A percentile compares a stretch with the other conserved stretches of the same genome.
Evolutionary conservation across 1,140 invertebrate species (phyloP).

Genomic region (Cyclargus thomasi): DNA sequence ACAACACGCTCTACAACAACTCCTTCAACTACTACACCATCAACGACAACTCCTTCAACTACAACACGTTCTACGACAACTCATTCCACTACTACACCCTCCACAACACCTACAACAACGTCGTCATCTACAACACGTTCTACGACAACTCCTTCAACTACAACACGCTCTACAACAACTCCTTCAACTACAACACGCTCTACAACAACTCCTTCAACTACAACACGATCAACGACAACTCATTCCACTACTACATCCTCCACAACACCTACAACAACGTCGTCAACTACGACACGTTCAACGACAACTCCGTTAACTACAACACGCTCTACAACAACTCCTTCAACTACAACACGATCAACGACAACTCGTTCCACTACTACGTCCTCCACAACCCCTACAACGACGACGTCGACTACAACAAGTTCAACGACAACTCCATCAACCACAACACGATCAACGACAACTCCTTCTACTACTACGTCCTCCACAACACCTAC

Average conservation of each 20-base stretch:
- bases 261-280: neutral
- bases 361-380: neutral
- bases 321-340: neutral
- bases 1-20: neutral
- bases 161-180: neutral
- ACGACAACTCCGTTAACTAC: neutral
- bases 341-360: neutral
- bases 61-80: neutral
- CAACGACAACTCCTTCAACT: neutral
- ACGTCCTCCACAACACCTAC: neutral
- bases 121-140: constrained; percentile 8
- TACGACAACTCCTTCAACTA: neutral
- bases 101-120: neutral
- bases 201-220: constrained; percentile 4
- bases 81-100: neutral
- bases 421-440: neutral
- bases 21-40: neutral
- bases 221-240: neutral
- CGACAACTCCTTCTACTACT: neutral
- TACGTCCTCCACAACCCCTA: neutral
- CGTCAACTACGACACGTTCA: neutral
- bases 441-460: neutral
- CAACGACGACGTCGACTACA: constrained; percentile 9
- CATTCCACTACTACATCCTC: neutral
- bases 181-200: neutral